Base-by-base conservation (phyloP, 2,113 vertebrate genomes). In the Rhynchopsitta pachyrhyncha region DNA sequence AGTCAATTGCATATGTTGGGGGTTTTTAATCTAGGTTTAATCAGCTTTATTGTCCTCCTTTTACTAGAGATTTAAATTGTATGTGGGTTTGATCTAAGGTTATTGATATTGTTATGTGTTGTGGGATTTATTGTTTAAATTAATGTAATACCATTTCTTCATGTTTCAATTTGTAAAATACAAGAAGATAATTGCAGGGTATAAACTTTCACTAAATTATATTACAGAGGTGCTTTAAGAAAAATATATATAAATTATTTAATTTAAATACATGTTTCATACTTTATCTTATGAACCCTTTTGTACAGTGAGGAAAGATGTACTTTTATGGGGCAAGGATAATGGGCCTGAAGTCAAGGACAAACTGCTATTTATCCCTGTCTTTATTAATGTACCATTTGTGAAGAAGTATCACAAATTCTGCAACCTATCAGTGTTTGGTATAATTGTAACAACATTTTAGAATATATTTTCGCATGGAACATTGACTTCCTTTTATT, bases 181-280 rank as follows among this genome's bases (percentile, higher is more conserved):
- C 29, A 60, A 92, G 49, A 83, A 75, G 88, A 71, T 86, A 88
- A 93, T 84, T 92, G 76, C 93, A 86, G 88, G 55, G 18, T 80
- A 86, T 84, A 86, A 93, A 84, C 20, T 78, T 86, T 70, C 31
- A 92, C 93, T 95, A 93, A 92, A 94, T 96, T 95, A 92, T 82
- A 90, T 88, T 75, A 52, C 76, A 91, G 78, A 94, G 86, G 74
- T 95, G 77, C 88, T 94, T 97, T 88, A 96, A 93, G 73, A 86
- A 88, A 93, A 86, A 80, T 46, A 78, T 86, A 78, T 86, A 77
- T 96, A 91, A 94, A 92, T 95, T 96, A 97, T 97, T 97, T 95
- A 96, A 96, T 92, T 95, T 96, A 96, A 97, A 53, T 93, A 76
- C 88, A 88, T 88, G 76, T 91, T 89, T 76, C 66, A 11, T 86